Conservation (phyloP, 2,888 invertebrate species). For the Aporophyla nigra region DNA sequence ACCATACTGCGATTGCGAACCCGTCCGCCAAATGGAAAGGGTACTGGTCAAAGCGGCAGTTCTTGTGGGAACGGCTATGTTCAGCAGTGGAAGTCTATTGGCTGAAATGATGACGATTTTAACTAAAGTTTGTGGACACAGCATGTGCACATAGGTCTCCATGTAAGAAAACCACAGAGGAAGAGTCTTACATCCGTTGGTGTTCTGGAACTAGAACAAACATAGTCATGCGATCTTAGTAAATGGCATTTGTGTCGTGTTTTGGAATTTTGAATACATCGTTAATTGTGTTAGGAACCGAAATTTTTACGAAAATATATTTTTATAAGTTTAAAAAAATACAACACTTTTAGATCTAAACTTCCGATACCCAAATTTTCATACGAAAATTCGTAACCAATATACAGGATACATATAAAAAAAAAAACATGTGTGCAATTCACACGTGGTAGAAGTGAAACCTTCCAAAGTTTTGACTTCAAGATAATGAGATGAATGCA, state of each 20-base stretch:
- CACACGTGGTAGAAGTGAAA: too few species aligned
- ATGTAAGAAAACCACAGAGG: neutral
- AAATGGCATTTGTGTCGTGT: too few species aligned
- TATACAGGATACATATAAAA: neutral
- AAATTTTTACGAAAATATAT: neutral
- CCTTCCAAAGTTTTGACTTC: too few species aligned
- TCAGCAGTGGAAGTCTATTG: too few species aligned
- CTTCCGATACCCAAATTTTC: neutral
- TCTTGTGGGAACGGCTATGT: too few species aligned
- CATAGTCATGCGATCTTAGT: too few species aligned
- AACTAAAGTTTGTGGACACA: neutral
- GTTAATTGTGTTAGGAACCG: neutral
- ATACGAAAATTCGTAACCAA: neutral
- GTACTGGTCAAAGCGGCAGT: too few species aligned
- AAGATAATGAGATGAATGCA: too few species aligned
- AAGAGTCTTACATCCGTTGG: neutral
- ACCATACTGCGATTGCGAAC: too few species aligned
- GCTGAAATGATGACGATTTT: too few species aligned
- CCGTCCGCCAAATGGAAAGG: too few species aligned
- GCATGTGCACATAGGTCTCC: neutral
- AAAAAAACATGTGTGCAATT: too few species aligned
- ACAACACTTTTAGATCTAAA: conserved; percentile 4
- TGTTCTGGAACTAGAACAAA: neutral
- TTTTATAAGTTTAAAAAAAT: neutral
- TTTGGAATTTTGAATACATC: neutral